phyloP scores from a whole-genome alignment of 2,113 vertebrate species.

The Myotis brandtii region DNA sequence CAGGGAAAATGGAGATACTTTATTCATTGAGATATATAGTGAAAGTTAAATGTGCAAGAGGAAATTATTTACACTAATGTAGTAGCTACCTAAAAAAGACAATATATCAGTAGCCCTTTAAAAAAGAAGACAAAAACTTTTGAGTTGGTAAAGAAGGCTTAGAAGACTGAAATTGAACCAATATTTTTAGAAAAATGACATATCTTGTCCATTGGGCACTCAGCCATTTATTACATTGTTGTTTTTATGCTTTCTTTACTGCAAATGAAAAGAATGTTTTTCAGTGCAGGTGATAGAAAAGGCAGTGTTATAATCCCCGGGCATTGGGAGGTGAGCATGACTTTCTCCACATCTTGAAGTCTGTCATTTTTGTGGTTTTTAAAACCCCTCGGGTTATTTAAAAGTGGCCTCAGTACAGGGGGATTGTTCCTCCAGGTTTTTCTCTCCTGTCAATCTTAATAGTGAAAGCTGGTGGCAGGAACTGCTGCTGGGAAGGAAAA shows the following conservation, averaged over 20 bases:
- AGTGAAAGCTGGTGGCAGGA: neutral
- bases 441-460: neutral
- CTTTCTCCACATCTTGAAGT: neutral
- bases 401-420: neutral
- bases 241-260: neutral
- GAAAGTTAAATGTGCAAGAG: neutral
- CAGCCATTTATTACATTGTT: neutral
- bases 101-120: neutral
- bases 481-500: conserved; percentile 6
- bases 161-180: neutral
- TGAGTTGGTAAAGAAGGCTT: neutral
- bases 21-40: neutral
- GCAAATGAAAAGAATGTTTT: neutral
- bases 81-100: neutral
- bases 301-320: neutral
- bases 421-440: neutral
- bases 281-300: neutral
- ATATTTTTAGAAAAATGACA: neutral
- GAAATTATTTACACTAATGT: neutral
- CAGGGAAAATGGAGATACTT: neutral
- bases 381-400: neutral
- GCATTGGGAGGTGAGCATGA: neutral
- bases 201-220: neutral
- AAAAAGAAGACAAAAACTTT: neutral
- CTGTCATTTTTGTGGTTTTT: conserved; percentile 24